Percentiles rank a stretch among this genome's conserved stretches.
Conservation (phyloP, 2,797 vertebrate species). For the Megalops cyprinoides region DNA sequence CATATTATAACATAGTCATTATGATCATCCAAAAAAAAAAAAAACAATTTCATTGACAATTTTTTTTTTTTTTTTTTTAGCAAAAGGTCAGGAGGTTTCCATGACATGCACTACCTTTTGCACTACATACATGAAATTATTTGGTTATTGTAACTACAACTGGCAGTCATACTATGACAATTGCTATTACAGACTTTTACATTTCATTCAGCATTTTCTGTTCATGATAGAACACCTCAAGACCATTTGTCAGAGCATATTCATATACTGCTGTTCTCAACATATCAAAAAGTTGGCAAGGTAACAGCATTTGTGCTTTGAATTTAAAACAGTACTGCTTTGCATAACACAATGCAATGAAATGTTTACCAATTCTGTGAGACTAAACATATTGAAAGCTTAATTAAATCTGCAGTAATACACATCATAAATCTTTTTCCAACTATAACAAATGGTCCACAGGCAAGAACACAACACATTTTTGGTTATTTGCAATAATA, state of each 20-base stretch:
- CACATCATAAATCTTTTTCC: slow-evolving; percentile 37
- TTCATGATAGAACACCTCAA: neutral
- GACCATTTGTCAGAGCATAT: neutral
- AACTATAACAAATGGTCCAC: slow-evolving; percentile 47
- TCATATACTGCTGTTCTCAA: neutral
- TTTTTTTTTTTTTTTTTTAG: no score
- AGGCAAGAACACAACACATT: slow-evolving; percentile 44
- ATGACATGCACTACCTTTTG: no score
- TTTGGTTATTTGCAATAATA: slow-evolving; percentile 42
- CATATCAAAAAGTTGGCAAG: neutral
- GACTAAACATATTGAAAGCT: slow-evolving; percentile 35
- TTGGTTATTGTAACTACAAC: no score
- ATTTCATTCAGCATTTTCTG: neutral
- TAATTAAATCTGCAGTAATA: slow-evolving; percentile 51
- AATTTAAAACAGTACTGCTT: neutral
- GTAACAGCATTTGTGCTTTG: slow-evolving; percentile 8
- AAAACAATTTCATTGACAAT: no score
- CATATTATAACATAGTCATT: no score
- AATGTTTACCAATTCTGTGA: slow-evolving; percentile 37
- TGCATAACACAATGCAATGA: slow-evolving; percentile 10
- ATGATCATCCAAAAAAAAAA: no score
- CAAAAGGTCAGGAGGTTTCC: no score
- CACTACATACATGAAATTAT: no score
- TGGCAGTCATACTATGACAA: no score
- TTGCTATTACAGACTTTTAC: no score